Conservation (phyloP, 2,797 vertebrate species). For the Spizella passerina region DNA sequence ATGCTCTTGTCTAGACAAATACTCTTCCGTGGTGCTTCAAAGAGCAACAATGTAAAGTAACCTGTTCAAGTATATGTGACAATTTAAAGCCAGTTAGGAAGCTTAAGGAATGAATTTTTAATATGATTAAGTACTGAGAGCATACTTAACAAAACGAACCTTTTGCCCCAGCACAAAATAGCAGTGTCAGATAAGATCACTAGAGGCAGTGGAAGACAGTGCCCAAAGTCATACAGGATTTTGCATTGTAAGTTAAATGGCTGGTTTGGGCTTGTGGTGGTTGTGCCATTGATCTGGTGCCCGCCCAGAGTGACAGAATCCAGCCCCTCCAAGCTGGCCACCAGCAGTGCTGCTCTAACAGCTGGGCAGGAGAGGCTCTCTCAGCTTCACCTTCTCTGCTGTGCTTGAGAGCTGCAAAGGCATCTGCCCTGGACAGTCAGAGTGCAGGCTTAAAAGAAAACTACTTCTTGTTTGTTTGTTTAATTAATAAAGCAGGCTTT, state of each 20-base stretch:
- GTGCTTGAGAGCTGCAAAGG: background rate
- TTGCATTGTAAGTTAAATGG: background rate
- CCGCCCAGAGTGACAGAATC: background rate
- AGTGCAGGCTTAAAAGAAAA: background rate
- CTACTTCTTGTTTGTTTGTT: background rate
- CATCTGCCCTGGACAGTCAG: background rate
- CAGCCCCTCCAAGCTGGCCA: too few relatives aligned
- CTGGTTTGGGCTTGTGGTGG: background rate
- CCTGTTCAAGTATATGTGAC: background rate
- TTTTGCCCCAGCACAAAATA: too few relatives aligned
- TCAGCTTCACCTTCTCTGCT: too few relatives aligned
- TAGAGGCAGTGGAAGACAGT: too few relatives aligned
- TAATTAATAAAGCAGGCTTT: background rate
- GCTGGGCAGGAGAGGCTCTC: background rate
- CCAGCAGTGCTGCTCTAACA: background rate
- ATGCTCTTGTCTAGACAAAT: background rate
- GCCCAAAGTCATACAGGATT: background rate
- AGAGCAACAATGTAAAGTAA: background rate
- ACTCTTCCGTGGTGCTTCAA: background rate
- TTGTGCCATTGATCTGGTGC: background rate
- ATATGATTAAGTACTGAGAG: background rate
- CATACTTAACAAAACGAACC: too few relatives aligned
- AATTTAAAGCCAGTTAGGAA: background rate
- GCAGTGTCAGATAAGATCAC: too few relatives aligned
- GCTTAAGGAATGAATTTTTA: background rate